Evolutionary conservation across 92 coral and sea anemone genomes (phyloP).

Genomic region (Parazoanthus darwini): DNA sequence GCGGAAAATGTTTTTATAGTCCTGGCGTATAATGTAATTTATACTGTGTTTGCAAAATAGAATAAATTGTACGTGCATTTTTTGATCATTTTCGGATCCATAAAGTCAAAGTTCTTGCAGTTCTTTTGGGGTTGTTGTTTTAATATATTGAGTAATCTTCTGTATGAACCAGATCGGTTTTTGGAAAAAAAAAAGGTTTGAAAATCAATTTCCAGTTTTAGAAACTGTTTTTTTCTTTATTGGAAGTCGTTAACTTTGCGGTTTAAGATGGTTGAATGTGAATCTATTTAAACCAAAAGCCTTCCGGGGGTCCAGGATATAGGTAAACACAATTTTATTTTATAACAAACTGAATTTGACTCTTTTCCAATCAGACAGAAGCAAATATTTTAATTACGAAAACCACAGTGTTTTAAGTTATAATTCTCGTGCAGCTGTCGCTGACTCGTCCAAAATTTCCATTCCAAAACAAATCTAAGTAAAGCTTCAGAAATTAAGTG

Average conservation of each 20-base stretch:
- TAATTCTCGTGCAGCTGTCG: background rate
- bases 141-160: no score
- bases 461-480: background rate
- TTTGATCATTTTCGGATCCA: background rate
- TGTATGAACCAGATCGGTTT: background rate
- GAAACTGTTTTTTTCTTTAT: background rate
- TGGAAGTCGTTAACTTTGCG: background rate
- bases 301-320: constrained; percentile 3
- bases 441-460: background rate
- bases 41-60: background rate
- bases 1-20: background rate
- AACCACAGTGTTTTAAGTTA: background rate
- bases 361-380: background rate
- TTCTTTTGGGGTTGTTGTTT: background rate
- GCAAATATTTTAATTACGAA: background rate
- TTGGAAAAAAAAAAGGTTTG: background rate
- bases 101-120: background rate
- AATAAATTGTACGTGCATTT: background rate
- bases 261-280: background rate
- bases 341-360: background rate
- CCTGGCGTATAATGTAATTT: background rate
- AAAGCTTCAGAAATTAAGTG: background rate
- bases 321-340: background rate
- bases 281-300: background rate
- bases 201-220: background rate